Evolutionary conservation across 2,888 invertebrate species (phyloP), one percentile per base, ranked within the genome.

Genomic region (Phengaris alcon): DNA sequence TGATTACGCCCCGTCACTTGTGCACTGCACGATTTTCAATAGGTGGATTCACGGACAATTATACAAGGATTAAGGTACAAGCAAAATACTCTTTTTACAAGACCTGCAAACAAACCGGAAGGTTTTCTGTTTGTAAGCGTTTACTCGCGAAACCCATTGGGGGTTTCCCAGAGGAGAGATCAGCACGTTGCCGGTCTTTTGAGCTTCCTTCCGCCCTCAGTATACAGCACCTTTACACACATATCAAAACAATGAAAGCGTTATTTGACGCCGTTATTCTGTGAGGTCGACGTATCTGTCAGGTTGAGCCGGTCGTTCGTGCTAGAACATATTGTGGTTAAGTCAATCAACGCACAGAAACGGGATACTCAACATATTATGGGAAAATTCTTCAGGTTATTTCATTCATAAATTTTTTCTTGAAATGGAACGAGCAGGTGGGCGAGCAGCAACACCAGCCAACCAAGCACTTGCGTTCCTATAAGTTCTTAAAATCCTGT

Each of bases 1-100:
- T 54, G 72, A 72, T 72, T 72, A 54, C 12, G 54, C 54, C 13
- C 72, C 72, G 35, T 72, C 72, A 72, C 54, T 72, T 72, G 52
- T 44, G 13, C 64, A 35, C 64, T 72, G 72, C 35, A 35, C 22
- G 72, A 72, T 54, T 72, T 69, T 15, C 15, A 70, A 70, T 52
- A n/a, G n/a, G 72, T 70, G 70, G 51, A 7, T 52, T 22, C 22
- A 52, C 52, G 44, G 46, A 22, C 72, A 13, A 54, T 35, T 13
- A 22, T n/a, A 35, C 35, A 35, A 35, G 15, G 35, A 51, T 51
- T 52, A 52, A n/a, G 10, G 6, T 10, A 8, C 4, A 68, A 76
- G 72, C 13, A 35, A 35, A 35, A 35, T 4, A 35, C 35, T 2
- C 35, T 35, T 2, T 1, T 35, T 2, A 3, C 3, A 2, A 35